phyloP scores from a whole-genome alignment of 2,888 invertebrate species.

The Macrostomum cliftonense region DNA sequence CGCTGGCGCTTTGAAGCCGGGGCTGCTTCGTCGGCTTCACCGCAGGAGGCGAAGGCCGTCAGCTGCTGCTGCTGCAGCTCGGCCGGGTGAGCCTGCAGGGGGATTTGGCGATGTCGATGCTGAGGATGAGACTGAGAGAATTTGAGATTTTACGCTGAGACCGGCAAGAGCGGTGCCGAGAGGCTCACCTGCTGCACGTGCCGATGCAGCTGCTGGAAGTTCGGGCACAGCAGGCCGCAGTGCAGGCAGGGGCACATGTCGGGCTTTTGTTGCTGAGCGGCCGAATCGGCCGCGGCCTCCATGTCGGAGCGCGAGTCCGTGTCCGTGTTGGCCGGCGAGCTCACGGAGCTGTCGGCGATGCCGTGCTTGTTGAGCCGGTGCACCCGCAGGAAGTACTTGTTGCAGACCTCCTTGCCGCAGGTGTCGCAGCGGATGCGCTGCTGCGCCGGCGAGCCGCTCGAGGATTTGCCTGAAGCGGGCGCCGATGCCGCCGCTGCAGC shows the following conservation, averaged over 20 bases:
- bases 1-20: too few relatives aligned
- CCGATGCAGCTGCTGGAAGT: not conserved
- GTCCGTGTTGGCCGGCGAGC: not conserved
- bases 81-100: too few relatives aligned
- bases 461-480: not conserved
- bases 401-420: constrained; percentile 91
- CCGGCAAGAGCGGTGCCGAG: too few relatives aligned
- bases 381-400: constrained; percentile 84
- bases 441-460: not conserved
- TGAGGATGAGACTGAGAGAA: too few relatives aligned
- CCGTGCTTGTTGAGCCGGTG: constrained; percentile 96
- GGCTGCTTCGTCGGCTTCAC: too few relatives aligned
- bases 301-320: not conserved
- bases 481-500: not conserved
- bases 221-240: constrained; percentile 4
- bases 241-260: constrained; percentile 1
- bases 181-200: constrained; percentile 6
- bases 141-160: too few relatives aligned
- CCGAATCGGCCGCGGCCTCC: too few relatives aligned
- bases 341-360: constrained; percentile 39
- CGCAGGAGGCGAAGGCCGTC: too few relatives aligned
- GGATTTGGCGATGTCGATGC: too few relatives aligned
- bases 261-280: too few relatives aligned
- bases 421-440: constrained; percentile 40
- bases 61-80: too few relatives aligned